Evolutionary conservation across 2,888 invertebrate genomes (phyloP).

Genomic region (Caenorhabditis sp.): DNA sequence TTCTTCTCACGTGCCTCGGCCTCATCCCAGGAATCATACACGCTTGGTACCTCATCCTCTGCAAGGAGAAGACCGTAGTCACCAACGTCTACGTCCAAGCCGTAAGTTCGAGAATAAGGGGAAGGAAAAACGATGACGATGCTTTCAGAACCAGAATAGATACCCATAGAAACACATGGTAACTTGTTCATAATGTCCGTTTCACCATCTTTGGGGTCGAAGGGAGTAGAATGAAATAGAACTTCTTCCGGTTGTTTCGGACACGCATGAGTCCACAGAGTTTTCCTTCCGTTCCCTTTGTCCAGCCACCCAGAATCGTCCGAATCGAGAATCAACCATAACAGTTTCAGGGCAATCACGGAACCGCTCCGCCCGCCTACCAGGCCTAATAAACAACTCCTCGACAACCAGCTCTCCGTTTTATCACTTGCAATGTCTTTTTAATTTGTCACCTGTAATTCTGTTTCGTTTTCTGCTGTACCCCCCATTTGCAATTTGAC

Average conservation of each 20-base stretch:
- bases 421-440: not conserved
- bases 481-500: slow-evolving; percentile 30
- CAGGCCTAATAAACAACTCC: slow-evolving; percentile 1
- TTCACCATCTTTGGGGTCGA: too few relatives aligned
- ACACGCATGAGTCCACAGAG: not conserved
- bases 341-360: slow-evolving; percentile 49
- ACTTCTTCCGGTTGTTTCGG: not conserved
- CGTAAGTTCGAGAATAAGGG: slow-evolving; percentile 20
- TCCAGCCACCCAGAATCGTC: too few relatives aligned
- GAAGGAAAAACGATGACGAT: not conserved
- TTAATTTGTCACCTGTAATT: slow-evolving; percentile 2
- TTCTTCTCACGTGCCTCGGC: slow-evolving; percentile 44
- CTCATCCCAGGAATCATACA: slow-evolving; percentile 55
- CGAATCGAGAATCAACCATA: too few relatives aligned
- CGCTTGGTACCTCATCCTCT: slow-evolving; percentile 55
- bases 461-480: not conserved
- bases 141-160: slow-evolving; percentile 19
- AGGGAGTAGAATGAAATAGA: too few relatives aligned
- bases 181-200: too few relatives aligned
- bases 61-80: slow-evolving; percentile 31
- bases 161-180: not conserved
- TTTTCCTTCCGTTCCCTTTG: not conserved
- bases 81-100: slow-evolving; percentile 51
- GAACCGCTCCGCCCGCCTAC: slow-evolving; percentile 53
- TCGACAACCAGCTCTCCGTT: not conserved